Base-by-base conservation (phyloP, 2,797 vertebrate genomes). In the Discoglossus pictus region DNA sequence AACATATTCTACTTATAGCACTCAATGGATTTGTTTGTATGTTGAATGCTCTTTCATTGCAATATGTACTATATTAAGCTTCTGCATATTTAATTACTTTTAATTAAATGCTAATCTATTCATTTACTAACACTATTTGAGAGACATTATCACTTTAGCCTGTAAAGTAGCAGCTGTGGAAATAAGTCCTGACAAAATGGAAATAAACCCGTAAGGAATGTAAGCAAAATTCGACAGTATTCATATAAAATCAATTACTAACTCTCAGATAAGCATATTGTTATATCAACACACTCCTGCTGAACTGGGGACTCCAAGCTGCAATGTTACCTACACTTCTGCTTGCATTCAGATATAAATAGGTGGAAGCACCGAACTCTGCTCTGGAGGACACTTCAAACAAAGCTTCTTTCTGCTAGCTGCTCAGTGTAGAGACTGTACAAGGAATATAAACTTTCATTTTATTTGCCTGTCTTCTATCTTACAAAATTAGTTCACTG, bases 21-120 rank as follows among this genome's bases (percentile, higher is more conserved):
- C 42, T 69, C 72, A 46, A 64, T 75, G 61, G 46, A 60, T 74
- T 74, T 75, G 31, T 8, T 76, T 76, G 70, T 12, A 12, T 11
- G 2, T 4, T 51, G 47, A 24, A 31, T 63, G 17, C 13, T 68
- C 13, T 60, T 83, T 76, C 12, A 25, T 52, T 64, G 31, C 8
- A 69, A 27, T 48, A 8, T 52, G 17, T 39, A 61, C 68, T 61
- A 16, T 44, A 73, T 61, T 65, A 44, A 62, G 18, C 17, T 54
- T 65, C 27, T 68, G 44, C 34, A 54, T 77, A 70, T 76, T 54
- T 34, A 72, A 68, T 78, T 71, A 61, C 3, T 59, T 72, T 67
- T 75, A 72, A 39, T 65, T 74, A 77, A 78, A 76, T 64, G 47
- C 20, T 71, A 64, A 59, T 64, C 40, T 73, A 66, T 73, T 78